phyloP scores from a whole-genome alignment of 1,140 invertebrate genomes.

The Drosophila cardini region DNA sequence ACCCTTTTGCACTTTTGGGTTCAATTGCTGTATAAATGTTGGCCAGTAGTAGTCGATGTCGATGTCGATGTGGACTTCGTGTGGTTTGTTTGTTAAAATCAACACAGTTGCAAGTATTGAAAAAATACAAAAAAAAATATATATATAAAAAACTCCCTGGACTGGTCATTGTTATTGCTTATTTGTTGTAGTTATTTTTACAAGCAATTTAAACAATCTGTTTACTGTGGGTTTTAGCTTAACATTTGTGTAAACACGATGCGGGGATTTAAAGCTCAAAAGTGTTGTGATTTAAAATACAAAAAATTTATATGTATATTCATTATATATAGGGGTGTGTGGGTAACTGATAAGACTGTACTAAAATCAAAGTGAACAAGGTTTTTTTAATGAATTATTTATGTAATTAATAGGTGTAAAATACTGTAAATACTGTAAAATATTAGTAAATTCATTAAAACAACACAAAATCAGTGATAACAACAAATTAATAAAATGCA shows the following conservation, averaged over 20 bases:
- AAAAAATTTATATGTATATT: not conserved
- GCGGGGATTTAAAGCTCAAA: conserved; percentile 35
- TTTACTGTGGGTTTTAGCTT: conserved; percentile 58
- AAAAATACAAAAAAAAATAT: conserved; percentile 27
- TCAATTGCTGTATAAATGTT: conserved; percentile 76
- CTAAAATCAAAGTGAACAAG: conserved; percentile 1
- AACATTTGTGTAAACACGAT: conserved; percentile 60
- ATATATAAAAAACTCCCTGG: conserved; percentile 45
- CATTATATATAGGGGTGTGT: not conserved
- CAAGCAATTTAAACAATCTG: conserved; percentile 79
- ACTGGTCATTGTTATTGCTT: conserved; percentile 59
- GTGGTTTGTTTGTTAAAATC: conserved; percentile 53
- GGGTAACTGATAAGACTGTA: not conserved
- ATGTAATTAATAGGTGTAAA: not conserved
- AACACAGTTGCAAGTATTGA: conserved; percentile 66
- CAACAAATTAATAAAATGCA: too few relatives aligned
- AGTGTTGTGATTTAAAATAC: conserved; percentile 12
- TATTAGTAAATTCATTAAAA: not conserved
- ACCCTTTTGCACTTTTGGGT: conserved; percentile 72
- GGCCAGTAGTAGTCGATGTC: conserved; percentile 10
- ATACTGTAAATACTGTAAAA: not conserved
- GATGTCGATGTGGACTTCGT: conserved; percentile 10
- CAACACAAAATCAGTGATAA: too few relatives aligned
- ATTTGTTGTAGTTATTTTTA: conserved; percentile 58
- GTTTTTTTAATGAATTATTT: conserved; percentile 9